Evolutionary conservation across 2,113 vertebrate species (phyloP), one percentile per base, ranked within the genome.

Genomic region (Cyanoderma ruficeps): DNA sequence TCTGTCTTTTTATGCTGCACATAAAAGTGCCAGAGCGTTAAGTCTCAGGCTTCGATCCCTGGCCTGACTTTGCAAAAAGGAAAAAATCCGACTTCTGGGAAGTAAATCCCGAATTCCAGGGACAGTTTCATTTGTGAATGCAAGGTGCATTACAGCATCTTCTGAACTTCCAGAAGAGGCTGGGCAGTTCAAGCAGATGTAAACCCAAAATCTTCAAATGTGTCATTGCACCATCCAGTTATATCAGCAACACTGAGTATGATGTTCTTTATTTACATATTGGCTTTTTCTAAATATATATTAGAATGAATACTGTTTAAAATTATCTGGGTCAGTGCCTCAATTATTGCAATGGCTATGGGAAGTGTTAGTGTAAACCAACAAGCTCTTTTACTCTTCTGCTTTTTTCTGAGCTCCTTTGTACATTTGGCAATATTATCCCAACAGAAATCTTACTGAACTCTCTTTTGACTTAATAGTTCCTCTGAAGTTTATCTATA

Each of bases 291-390:
- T 35, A 59, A 67, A 71, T 39, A 6, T 9, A 39, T 42, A 30
- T n/a, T 69, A 33, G 9, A 69, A n/a, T 35, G 10, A 69, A 39
- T 57, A 27, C 10, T 57, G 41, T 69, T 78, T n/a, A 44, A 50
- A 78, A 63, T 49, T 0, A 46, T 28, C 14, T 33, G 5, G 1
- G 7, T 57, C 21, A 41, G 7, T 67, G 13, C 3, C 2, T 4
- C 27, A 65, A 3, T 10, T 41, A 22, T 52, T 90, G 22, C 14
- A 70, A 49, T 7, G 5, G 8, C 12, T 57, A 24, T 0, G 0
- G 19, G 14, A 41, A 23, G 52, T 88, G 41, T 4, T 47, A 25
- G 23, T 9, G 20, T 19, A 49, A 70, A 11, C 31, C 69, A 61
- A 60, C 41, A 77, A 6, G 4, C 14, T 8, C 6, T 69, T 81